Base-by-base conservation (phyloP, 2,113 vertebrate genomes). In the Neolamprologus kungweensis region DNA sequence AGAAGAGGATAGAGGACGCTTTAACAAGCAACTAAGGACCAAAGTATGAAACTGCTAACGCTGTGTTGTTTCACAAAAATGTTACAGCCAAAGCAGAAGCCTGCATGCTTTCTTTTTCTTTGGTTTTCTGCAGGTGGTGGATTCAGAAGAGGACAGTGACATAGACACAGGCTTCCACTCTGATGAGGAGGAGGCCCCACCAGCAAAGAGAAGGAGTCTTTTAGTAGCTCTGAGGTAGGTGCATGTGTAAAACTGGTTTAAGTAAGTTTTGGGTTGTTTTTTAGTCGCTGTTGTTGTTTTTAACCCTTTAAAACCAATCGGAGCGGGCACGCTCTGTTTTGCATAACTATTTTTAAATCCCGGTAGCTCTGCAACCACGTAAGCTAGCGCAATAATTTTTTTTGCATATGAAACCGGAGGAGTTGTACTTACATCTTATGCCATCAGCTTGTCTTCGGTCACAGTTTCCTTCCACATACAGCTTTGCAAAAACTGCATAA, bases 221-320 rank as follows among this genome's bases (percentile, higher is more conserved):
- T 96, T 97, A 53, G 97, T 99, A 17, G 98, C 98, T 5, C 96
- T 99, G 50, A 95, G 97, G 87, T 99, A 93, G 31, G 92, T 79
- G 31, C 40, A 19, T 53, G 14, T 51, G 68, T 68, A 68, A 68
- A 33, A 80, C 7, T 19, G 26, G n/a, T 17, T 9, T 16, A 31
- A 35, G 33, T 50, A 13, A 37, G 5, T 21, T 37, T 65, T 21
- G 19, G 19, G 33, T 65, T 65, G 33, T 37, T 68, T 65, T 68
- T 65, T 65, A n/a, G 60, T 63, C 3, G 7, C 3, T 60, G 1
- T 60, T 65, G 60, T 28, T 45, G 17, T 58, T 45, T 8, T 45
- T 53, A 26, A 75, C 21, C 21, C 21, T 21, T 21, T 21, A 21
- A 21, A 21, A 21, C 21, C 21, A 2, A 21, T 21, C 21, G 21